Base-by-base conservation (phyloP, 2,888 invertebrate species). In the Drosophila emarginata region DNA sequence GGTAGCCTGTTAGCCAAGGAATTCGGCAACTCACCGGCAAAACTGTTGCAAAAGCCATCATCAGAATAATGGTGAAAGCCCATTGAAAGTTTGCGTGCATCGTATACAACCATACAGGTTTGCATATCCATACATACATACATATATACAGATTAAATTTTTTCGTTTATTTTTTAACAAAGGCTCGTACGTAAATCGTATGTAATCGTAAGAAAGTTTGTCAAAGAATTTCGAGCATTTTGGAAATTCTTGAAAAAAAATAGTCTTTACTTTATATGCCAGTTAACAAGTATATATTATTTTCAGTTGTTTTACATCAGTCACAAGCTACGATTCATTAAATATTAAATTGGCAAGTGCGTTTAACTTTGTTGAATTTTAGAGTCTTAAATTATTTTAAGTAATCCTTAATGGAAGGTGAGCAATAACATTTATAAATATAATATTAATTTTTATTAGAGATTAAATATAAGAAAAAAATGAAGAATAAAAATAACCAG, bases 11-110 rank as follows among this genome's bases (percentile, higher is more conserved):
- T 36, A 23, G 32, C 32, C 51, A 53, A 72, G 57, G 65, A 70
- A 73, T 66, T 57, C 51, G 67, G 21, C 45, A 60, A 68, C 58
- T 45, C 4, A 15, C 53, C 39, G 23, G 21, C 15, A 26, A 82
- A 82, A 84, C 81, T 81, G 79, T 79, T 64, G 61, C 62, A 64
- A 72, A 77, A 66, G 83, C 83, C 79, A 86, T 83, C 74, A 54
- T 40, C 54, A 56, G 74, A 40, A 59, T 59, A 40, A 4, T 14
- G 32, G 32, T 18, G 5, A 54, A 60, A 40, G 32, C 57, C 61
- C 61, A 11, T 50, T 57, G 23, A 57, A 57, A 39, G 57, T 52
- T 61, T 67, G 75, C 61, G 15, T 54, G 54, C 53, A 53, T 72
- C 23, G 23, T 18, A 23, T 9, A 50, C 45, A 54, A 23, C 32